A percentile compares a stretch with the other conserved stretches of the same genome.
These are phyloP conservation scores for Ceriagrion tenellum DNA, from an alignment of 2,888 invertebrate species.

Conservation along the genomic window DNA sequence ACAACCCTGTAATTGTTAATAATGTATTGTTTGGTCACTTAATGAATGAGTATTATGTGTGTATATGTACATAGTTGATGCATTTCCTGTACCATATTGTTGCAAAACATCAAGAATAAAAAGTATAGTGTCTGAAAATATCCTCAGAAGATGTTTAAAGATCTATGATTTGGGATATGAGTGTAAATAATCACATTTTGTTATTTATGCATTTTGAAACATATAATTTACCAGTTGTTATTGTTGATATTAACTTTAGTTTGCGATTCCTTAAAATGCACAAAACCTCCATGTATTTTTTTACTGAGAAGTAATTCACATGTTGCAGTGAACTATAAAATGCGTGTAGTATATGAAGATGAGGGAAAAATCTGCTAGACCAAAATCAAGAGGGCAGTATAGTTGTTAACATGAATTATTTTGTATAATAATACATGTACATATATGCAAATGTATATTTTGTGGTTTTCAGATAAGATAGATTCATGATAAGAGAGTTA, in stretches of 20 bases:
- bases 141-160: background rate
- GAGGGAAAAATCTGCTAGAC: background rate
- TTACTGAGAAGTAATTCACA: background rate
- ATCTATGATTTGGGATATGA: background rate
- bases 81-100: constrained; percentile 58
- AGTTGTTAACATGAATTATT: constrained; percentile 27
- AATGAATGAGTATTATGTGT: constrained; percentile 52
- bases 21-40: constrained; percentile 45
- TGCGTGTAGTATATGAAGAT: background rate
- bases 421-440: constrained; percentile 35
- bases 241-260: background rate
- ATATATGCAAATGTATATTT: constrained; percentile 43
- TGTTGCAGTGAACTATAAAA: background rate
- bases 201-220: background rate
- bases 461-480: background rate
- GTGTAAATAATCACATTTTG: background rate
- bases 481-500: no score
- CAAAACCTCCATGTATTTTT: background rate
- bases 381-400: background rate
- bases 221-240: background rate
- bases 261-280: constrained; percentile 35
- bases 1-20: constrained; percentile 41
- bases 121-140: constrained; percentile 38
- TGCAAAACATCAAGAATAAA: constrained; percentile 37
- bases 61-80: constrained; percentile 59